These are phyloP conservation scores for Bradysia coprophila DNA, from an alignment of 1,140 invertebrate genomes.

Conservation along the genomic window DNA sequence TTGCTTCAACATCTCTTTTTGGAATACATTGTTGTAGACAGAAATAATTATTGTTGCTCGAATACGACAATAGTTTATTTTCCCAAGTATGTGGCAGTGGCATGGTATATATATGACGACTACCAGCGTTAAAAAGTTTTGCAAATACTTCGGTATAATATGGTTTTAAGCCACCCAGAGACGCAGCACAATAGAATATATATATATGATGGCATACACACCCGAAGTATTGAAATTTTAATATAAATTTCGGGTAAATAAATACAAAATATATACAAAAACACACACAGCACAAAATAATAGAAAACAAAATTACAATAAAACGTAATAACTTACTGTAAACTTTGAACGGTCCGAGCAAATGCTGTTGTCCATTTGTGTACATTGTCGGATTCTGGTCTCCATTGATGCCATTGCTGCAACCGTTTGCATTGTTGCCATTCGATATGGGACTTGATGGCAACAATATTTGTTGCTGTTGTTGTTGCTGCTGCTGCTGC, in stretches of 20 bases:
- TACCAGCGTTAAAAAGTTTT: too few relatives aligned
- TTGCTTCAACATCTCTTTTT: too few relatives aligned
- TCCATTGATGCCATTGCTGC: conserved; percentile 1
- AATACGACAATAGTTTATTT: too few relatives aligned
- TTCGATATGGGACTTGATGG: conserved; percentile 4
- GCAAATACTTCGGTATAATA: too few relatives aligned
- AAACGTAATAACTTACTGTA: conserved; percentile 34
- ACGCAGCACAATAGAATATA: too few relatives aligned
- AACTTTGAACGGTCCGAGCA: conserved; percentile 32
- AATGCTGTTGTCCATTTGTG: conserved; percentile 14
- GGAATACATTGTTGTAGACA: too few relatives aligned
- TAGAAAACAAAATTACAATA: not conserved
- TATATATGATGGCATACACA: too few relatives aligned
- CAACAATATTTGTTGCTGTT: conserved; percentile 12
- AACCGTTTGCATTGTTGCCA: conserved; percentile 1
- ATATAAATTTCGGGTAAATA: not conserved
- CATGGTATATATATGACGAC: too few relatives aligned
- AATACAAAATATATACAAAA: not conserved
- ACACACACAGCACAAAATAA: not conserved
- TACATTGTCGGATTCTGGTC: conserved; percentile 6
- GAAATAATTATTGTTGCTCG: too few relatives aligned
- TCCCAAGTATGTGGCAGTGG: too few relatives aligned
- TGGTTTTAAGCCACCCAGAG: too few relatives aligned
- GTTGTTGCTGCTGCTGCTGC: too few relatives aligned
- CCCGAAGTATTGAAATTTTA: not conserved